Evolutionary conservation across 2,797 vertebrate genomes (phyloP), one percentile per base, ranked within the genome.

Genomic region (Amniataba percoides): DNA sequence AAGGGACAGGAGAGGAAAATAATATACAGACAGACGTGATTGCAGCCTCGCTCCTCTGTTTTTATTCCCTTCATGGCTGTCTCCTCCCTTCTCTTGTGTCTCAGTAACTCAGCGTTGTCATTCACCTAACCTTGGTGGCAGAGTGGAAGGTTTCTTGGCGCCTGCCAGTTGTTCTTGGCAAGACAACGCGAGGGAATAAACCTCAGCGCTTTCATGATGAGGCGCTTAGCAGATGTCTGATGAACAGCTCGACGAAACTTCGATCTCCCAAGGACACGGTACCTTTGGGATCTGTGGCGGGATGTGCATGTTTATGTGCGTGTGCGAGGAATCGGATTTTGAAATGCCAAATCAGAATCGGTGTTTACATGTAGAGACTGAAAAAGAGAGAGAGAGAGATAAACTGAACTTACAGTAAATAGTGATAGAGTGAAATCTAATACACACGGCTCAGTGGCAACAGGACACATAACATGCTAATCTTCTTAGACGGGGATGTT

Each of bases 91-190:
- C 75, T 87, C 72, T 74, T 49, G 74, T 76, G 80, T 88, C 87
- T 91, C 84, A 66, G 84, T 88, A 86, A 78, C 87, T 84, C 85
- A 66, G 78, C 39, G n/a, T 90, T 90, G 90, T 93, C 89, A 90
- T 92, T 93, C 91, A 88, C 77, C 89, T 92, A 87, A 93, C 93
- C 93, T 93, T 93, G 87, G 88, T 88, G 92, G 86, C 86, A 84
- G 82, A 89, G 87, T 86, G 83, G 89, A 91, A 88, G 90, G 82
- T 73, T 92, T 92, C 92, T 90, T 91, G 91, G 91, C 83, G 84
- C 83, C 89, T 90, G 89, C 85, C 87, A 88, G 76, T 92, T 86
- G 90, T 90, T 93, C 89, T 90, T 94, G 92, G 93, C 93, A 91
- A 63, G 14, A 36, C 60, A 73, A 81, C 74, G 52, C 85, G 10